Evolutionary conservation across 2,888 invertebrate species (phyloP).

Genomic region (Ennomos erosarius): DNA sequence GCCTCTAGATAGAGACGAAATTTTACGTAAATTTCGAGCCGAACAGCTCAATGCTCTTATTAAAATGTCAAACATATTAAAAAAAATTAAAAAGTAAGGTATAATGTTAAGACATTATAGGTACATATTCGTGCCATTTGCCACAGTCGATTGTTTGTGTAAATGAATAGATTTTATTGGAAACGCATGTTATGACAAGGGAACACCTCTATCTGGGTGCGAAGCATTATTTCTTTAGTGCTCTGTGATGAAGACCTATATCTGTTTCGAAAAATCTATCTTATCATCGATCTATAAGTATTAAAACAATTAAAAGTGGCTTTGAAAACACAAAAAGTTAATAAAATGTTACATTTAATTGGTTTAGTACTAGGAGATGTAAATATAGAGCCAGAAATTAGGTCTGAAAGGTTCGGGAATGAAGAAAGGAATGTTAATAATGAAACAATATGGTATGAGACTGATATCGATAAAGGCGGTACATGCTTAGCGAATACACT

Average conservation of each 20-base stretch:
- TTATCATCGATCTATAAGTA: slow-evolving; percentile 1
- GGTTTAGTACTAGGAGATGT: slow-evolving; percentile 3
- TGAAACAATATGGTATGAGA: slow-evolving; percentile 54
- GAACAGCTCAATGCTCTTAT: no score
- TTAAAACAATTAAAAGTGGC: neutral
- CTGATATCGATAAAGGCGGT: slow-evolving; percentile 52
- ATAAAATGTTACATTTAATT: neutral
- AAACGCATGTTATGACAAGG: no score
- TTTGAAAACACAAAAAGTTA: neutral
- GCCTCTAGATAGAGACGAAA: no score
- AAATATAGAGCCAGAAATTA: slow-evolving; percentile 5
- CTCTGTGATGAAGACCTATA: slow-evolving; percentile 21
- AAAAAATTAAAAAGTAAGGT: no score
- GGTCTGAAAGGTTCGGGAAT: slow-evolving; percentile 24
- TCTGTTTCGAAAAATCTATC: slow-evolving; percentile 8
- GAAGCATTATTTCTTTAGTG: no score
- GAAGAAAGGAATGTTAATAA: slow-evolving; percentile 40
- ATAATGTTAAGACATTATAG: no score
- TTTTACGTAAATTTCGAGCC: no score
- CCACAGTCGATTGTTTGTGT: no score
- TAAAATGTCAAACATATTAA: no score
- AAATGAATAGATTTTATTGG: no score
- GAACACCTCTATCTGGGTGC: no score
- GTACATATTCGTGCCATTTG: no score
- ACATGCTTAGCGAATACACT: slow-evolving; percentile 55